Evolutionary conservation across 2,797 vertebrate genomes (phyloP), one percentile per base, ranked within the genome.

Genomic region (Bovichtus variegatus): DNA sequence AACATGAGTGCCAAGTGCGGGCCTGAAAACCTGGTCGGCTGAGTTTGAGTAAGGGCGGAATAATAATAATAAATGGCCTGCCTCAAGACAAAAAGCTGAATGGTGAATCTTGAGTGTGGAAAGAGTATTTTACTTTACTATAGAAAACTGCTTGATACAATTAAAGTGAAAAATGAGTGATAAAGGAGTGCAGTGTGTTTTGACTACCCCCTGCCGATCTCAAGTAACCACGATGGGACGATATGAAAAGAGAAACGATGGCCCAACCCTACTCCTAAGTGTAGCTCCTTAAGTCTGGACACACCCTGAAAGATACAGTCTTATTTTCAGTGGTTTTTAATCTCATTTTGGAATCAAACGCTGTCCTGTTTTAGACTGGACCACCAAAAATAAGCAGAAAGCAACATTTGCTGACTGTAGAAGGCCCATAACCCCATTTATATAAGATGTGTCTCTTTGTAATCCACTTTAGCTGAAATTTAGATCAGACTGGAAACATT

Each of bases 1-100:
- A 87, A 63, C 68, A 7, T 68, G 68, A 86, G 50, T 76, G 79
- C 31, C 82, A 81, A 80, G 51, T 67, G 68, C 49, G 57, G 59
- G 55, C 44, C 13, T 43, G 46, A 27, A 71, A 78, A 78, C 60
- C 51, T 66, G 77, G 41, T 50, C 19, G 27, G 62, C 46, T 67
- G 60, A 70, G 73, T 58, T 27, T 70, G 53, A 50, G 57, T 51
- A 77, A 68, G n/a, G 69, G 62, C 47, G 34, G 54, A 29, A 41
- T 61, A 61, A 76, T 61, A 61, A 76, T 71, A 75, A 85, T 74
- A 66, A 76, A 86, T 61, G 1, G 27, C 13, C 21, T 66, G 66
- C 71, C 71, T 54, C 27, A 57, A 76, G 73, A 72, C 74, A 47
- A 71, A n/a, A 79, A 47, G 38, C 75, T 57, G 53, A 82, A 41